Conservation (phyloP, 1,140 invertebrate species). For the Helicorthomorpha holstii region DNA sequence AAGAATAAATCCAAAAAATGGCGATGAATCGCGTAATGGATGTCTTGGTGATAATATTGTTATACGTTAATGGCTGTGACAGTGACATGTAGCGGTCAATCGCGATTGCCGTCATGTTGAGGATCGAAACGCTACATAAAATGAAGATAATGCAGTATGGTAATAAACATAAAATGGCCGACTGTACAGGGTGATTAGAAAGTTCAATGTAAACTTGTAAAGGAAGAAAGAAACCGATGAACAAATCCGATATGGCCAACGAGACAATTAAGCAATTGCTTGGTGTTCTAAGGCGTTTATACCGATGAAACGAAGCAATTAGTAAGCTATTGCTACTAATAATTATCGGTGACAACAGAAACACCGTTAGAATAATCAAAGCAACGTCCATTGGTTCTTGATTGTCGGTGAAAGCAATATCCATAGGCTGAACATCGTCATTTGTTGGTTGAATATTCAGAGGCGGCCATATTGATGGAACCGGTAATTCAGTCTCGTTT, state of each 20-base stretch:
- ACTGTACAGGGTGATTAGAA: slow-evolving; percentile 18
- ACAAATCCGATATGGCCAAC: slow-evolving; percentile 49
- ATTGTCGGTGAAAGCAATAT: too few relatives aligned
- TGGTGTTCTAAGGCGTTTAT: slow-evolving; percentile 40
- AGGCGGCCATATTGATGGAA: too few relatives aligned
- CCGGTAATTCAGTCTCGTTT: too few relatives aligned
- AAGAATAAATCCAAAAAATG: slow-evolving; percentile 41
- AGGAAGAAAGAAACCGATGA: slow-evolving; percentile 54
- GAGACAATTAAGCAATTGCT: slow-evolving; percentile 56
- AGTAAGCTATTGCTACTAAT: slow-evolving; percentile 37
- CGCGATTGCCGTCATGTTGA: slow-evolving; percentile 44
- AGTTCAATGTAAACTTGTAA: slow-evolving; percentile 41
- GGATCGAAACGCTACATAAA: slow-evolving; percentile 41
- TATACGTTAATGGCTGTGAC: slow-evolving; percentile 37
- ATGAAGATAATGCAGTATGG: slow-evolving; percentile 42
- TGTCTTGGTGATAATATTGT: slow-evolving; percentile 40
- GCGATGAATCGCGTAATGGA: slow-evolving; percentile 38
- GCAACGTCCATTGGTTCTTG: slow-evolving; percentile 25
- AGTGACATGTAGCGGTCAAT: slow-evolving; percentile 44
- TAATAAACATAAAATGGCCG: slow-evolving; percentile 29
- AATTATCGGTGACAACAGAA: slow-evolving; percentile 36
- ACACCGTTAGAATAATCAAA: slow-evolving; percentile 33
- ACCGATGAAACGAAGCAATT: slow-evolving; percentile 37
- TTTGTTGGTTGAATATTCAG: too few relatives aligned
- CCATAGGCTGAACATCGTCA: too few relatives aligned